Evolutionary conservation across 1,140 invertebrate genomes (phyloP), one percentile per base, ranked within the genome.

Genomic region (Calephelis virginiensis): DNA sequence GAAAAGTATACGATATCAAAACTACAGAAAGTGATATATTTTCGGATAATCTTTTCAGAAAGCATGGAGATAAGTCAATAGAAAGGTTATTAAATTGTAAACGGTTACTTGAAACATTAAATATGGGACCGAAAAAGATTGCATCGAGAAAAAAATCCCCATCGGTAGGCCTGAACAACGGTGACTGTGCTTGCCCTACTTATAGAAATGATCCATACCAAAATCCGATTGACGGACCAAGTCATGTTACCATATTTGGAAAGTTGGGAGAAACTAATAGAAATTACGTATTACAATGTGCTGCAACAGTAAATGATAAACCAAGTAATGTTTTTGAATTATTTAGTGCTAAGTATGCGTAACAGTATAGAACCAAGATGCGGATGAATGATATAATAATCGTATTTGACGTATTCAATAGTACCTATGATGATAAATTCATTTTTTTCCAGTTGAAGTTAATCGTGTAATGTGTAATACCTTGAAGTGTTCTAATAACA

Each of bases 271-370:
- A 82, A 6, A 81, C 67, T 47, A 73, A 85, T 56, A 81, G 86
- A 47, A 71, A 75, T 72, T 90, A 81, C 67, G 70, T 86, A 6
- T 61, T 89, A 40, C 80, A 82, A 46, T 90, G 78, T 71, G 77
- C 74, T 60, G 83, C 85, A 47, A 85, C 81, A 17, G 65, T 88
- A 43, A 73, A 86, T 56, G 75, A 83, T 50, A 71, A 75, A 68
- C 79, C 82, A 46, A 76, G 86, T 89, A 77, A 79, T 53, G 9
- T 60, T 45, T 65, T 13, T 49, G 38, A 48, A 50, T 60, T 49
- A 43, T 13, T 66, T 63, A 56, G 11, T 5, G 10, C 11, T 12
- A 37, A 8, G 5, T 5, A 28, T 12, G 10, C 11, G 3, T 1
- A 56, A n/a, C 47, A 12, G 17, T 11, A 14, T 7, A 12, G 8